A percentile compares a stretch with the other conserved stretches of the same genome.
Conservation (phyloP, 2,888 invertebrate species). For the Abrostola tripartita region DNA sequence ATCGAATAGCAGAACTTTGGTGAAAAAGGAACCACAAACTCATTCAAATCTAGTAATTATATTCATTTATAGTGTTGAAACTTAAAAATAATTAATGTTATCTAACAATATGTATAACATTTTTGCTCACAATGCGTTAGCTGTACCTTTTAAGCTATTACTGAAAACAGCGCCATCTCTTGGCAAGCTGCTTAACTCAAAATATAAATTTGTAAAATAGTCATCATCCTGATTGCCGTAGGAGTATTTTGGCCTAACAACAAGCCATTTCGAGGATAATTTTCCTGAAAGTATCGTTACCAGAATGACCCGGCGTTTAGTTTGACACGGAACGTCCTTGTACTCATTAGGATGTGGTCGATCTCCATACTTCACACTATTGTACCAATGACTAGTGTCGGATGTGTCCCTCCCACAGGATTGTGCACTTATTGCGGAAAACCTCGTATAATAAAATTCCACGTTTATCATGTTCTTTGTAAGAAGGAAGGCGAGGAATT, state of each 20-base stretch:
- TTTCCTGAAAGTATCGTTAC: constrained; percentile 22
- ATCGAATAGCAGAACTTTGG: constrained; percentile 39
- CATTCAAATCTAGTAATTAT: neutral
- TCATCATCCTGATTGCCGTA: neutral
- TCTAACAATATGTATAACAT: too few species aligned
- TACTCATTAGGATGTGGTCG: constrained; percentile 79
- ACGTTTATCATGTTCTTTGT: constrained; percentile 59
- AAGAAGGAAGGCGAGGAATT: constrained; percentile 61
- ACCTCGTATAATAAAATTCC: constrained; percentile 69
- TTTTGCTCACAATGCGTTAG: too few species aligned
- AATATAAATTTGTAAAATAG: neutral
- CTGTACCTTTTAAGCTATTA: neutral
- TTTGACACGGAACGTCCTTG: constrained; percentile 69
- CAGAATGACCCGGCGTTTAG: constrained; percentile 25
- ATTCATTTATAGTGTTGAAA: neutral
- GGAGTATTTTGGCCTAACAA: constrained; percentile 11
- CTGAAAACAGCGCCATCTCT: constrained; percentile 22
- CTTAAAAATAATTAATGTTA: neutral
- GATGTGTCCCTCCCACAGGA: constrained; percentile 77
- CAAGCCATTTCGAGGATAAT: constrained; percentile 4
- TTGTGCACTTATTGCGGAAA: constrained; percentile 76
- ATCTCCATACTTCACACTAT: constrained; percentile 72
- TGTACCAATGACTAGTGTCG: constrained; percentile 66
- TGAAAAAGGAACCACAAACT: neutral
- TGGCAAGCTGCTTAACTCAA: neutral